These are phyloP conservation scores for Sesamia nonagrioides DNA, from an alignment of 1,140 invertebrate species.

Conservation along the genomic window DNA sequence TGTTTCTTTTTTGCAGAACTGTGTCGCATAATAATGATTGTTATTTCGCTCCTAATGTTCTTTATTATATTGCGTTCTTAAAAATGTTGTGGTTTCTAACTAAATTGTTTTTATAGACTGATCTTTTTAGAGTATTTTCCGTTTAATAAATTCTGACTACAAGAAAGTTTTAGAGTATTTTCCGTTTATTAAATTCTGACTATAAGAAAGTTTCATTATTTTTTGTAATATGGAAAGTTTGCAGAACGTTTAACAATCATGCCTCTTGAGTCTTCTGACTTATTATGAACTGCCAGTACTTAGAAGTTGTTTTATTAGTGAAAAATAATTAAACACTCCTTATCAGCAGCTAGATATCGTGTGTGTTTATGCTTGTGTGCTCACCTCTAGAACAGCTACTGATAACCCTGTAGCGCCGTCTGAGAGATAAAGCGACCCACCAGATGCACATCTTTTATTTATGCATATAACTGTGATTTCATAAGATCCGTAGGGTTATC, in stretches of 20 bases:
- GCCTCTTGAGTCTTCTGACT: not conserved
- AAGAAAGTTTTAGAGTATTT: not conserved
- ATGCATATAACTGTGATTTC: slow-evolving; percentile 31
- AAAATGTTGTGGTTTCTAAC: not conserved
- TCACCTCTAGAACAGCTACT: slow-evolving; percentile 31
- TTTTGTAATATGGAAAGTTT: not conserved
- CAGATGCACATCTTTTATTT: slow-evolving; percentile 45
- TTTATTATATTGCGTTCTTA: slow-evolving; percentile 7
- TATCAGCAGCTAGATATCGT: slow-evolving; percentile 35
- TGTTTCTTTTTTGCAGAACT: slow-evolving; percentile 33
- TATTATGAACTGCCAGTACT: slow-evolving; percentile 15
- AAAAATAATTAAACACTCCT: slow-evolving; percentile 34
- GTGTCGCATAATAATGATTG: slow-evolving; percentile 31
- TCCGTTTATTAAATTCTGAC: not conserved
- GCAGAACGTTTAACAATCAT: slow-evolving; percentile 1
- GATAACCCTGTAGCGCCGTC: slow-evolving; percentile 42
- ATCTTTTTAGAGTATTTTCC: not conserved
- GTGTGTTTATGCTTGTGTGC: slow-evolving; percentile 36
- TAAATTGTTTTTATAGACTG: not conserved
- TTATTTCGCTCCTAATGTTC: slow-evolving; percentile 25
- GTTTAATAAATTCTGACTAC: not conserved
- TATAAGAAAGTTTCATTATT: not conserved
- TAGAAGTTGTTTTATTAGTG: slow-evolving; percentile 3
- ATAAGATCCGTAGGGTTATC: slow-evolving; percentile 30
- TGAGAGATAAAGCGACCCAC: slow-evolving; percentile 29